phyloP scores from a whole-genome alignment of 2,113 vertebrate species.

The Bombycilla garrulus region DNA sequence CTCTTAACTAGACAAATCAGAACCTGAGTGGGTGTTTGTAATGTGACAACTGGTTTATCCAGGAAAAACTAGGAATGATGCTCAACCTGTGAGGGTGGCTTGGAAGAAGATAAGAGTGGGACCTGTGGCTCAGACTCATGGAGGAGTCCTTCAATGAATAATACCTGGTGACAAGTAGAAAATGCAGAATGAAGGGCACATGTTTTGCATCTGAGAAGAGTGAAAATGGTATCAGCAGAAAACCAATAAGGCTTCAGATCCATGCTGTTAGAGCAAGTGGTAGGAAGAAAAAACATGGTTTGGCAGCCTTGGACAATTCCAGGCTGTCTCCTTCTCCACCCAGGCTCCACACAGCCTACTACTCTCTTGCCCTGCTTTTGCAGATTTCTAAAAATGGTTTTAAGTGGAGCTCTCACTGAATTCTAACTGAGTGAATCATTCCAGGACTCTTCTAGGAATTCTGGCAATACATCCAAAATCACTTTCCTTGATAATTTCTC shows the following conservation, averaged over 20 bases:
- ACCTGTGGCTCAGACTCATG: not conserved
- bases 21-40: not conserved
- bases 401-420: not conserved
- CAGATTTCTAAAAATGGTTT: not conserved
- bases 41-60: not conserved
- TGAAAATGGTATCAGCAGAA: not conserved
- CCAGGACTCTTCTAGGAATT: not conserved
- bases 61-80: not conserved
- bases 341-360: not conserved
- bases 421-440: not conserved
- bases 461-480: not conserved
- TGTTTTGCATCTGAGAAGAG: not conserved
- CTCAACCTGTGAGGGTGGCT: fast-evolving
- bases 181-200: not conserved
- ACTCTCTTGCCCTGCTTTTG: not conserved
- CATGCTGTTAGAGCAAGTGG: not conserved
- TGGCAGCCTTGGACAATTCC: not conserved
- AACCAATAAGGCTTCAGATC: not conserved
- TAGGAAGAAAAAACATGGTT: not conserved
- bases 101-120: not conserved
- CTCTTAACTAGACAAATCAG: not conserved
- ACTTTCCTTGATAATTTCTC: not conserved
- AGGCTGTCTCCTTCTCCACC: not conserved
- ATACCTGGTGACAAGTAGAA: not conserved
- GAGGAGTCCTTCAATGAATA: not conserved